Percentiles rank a stretch among this genome's conserved stretches.
Conservation (phyloP, 2,113 vertebrate genomes). For the Tachycineta bicolor region DNA sequence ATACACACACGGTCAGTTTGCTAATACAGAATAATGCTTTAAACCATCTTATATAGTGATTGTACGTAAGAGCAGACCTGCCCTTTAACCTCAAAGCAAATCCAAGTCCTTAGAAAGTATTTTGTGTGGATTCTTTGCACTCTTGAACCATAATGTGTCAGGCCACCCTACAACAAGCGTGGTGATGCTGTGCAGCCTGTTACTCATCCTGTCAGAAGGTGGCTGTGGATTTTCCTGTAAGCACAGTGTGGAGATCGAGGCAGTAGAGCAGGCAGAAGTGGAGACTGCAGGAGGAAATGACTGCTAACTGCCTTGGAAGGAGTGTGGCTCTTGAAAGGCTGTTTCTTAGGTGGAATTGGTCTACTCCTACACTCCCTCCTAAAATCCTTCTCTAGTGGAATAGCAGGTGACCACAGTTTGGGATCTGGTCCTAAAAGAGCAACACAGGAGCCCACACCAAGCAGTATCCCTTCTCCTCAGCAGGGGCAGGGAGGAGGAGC, state of each 20-base stretch:
- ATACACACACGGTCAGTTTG: constrained; percentile 4
- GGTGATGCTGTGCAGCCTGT: not conserved
- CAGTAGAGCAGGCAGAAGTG: not conserved
- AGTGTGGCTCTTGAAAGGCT: not conserved
- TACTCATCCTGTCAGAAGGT: rapidly evolving
- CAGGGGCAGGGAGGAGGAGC: not conserved
- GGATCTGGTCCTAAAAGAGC: not conserved
- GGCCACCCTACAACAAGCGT: rapidly evolving
- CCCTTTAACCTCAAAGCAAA: not conserved
- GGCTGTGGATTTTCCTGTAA: not conserved
- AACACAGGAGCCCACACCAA: not conserved
- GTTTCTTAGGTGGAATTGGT: not conserved
- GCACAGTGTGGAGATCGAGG: not conserved
- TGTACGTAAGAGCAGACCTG: not conserved
- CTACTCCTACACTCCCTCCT: not conserved
- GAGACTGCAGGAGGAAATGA: not conserved
- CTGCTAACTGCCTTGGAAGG: not conserved
- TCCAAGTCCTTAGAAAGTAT: not conserved
- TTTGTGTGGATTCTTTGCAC: not conserved
- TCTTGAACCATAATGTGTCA: not conserved
- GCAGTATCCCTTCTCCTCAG: not conserved
- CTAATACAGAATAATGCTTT: not conserved
- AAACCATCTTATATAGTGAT: not conserved
- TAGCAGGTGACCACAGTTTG: not conserved
- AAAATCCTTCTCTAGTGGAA: not conserved